A percentile compares a stretch with the other conserved stretches of the same genome.
Evolutionary conservation across 2,113 vertebrate species (phyloP).

Genomic region (Ivindomyrus marchei): DNA sequence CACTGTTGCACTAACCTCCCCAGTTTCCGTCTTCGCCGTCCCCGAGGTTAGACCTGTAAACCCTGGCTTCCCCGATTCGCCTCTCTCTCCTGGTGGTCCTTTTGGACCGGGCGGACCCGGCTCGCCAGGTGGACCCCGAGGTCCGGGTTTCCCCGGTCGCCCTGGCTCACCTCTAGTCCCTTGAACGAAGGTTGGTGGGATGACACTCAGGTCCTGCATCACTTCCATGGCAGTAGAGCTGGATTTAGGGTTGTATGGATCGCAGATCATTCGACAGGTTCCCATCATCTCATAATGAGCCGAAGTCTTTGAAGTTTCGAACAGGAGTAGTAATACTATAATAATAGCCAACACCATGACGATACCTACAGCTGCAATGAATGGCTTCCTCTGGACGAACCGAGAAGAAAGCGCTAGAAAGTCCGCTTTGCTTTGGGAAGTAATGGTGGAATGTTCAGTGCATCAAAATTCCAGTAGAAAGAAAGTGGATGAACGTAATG

Average conservation of each 20-base stretch:
- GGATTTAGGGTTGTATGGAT: constrained; percentile 65
- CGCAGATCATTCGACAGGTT: constrained; percentile 84
- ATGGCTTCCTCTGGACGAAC: constrained; percentile 58
- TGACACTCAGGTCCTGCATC: constrained; percentile 68
- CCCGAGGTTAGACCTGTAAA: constrained; percentile 55
- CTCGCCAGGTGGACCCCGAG: constrained; percentile 68
- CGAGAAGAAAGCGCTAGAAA: constrained; percentile 60
- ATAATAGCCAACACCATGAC: constrained; percentile 69
- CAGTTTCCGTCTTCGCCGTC: constrained; percentile 44
- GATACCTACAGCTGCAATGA: constrained; percentile 60
- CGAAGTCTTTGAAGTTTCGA: constrained; percentile 59
- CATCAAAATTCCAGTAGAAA: constrained; percentile 27
- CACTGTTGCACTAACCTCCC: constrained; percentile 58
- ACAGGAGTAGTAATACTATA: constrained; percentile 62
- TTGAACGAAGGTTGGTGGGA: constrained; percentile 65
- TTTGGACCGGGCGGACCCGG: constrained; percentile 72
- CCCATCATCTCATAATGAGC: constrained; percentile 87
- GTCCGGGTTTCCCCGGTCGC: constrained; percentile 72
- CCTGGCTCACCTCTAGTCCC: constrained; percentile 75
- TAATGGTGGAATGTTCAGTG: constrained; percentile 55
- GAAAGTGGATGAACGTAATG: constrained; percentile 5
- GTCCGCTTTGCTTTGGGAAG: constrained; percentile 59
- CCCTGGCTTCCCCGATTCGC: constrained; percentile 52
- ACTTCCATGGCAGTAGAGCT: constrained; percentile 66
- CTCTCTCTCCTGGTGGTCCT: constrained; percentile 71